These are phyloP conservation scores for Chiridota heheva DNA, from an alignment of 35 echinoderm and acorn worm genomes.

Conservation along the genomic window DNA sequence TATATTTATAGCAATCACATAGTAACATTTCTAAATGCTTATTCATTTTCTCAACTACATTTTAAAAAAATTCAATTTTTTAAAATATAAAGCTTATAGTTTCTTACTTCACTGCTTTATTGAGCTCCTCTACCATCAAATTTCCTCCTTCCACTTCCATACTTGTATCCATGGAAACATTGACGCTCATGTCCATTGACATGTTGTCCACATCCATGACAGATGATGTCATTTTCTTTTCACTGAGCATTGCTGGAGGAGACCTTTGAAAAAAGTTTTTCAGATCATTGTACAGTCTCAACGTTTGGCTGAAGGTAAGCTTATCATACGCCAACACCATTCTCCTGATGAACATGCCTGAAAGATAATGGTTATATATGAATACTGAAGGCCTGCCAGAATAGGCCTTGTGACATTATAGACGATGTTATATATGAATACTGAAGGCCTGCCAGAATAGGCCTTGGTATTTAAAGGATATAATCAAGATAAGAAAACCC, in stretches of 20 bases:
- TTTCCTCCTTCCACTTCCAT: slow-evolving; percentile 65
- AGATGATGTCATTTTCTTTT: background rate
- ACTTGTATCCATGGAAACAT: slow-evolving; percentile 65
- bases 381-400: background rate
- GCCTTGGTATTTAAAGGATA: no score
- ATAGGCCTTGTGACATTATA: background rate
- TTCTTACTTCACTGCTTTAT: background rate
- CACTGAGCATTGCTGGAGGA: background rate
- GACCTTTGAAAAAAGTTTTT: slow-evolving; percentile 49
- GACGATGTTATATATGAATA: no score
- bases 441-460: background rate
- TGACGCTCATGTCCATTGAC: background rate
- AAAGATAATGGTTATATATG: background rate
- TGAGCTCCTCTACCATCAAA: slow-evolving; percentile 66
- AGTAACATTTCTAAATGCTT: no score
- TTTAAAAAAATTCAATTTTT: background rate
- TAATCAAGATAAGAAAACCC: no score
- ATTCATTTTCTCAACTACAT: no score
- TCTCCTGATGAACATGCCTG: slow-evolving; percentile 87
- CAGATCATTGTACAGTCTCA: slow-evolving; percentile 62
- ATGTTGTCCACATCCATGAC: no score
- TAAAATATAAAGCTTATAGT: background rate
- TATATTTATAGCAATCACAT: no score
- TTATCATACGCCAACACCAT: slow-evolving; percentile 95
- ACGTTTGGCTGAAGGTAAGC: slow-evolving; percentile 78